These are phyloP conservation scores for Hirudinaria manillensis DNA, from an alignment of 2,888 invertebrate species.

Conservation along the genomic window DNA sequence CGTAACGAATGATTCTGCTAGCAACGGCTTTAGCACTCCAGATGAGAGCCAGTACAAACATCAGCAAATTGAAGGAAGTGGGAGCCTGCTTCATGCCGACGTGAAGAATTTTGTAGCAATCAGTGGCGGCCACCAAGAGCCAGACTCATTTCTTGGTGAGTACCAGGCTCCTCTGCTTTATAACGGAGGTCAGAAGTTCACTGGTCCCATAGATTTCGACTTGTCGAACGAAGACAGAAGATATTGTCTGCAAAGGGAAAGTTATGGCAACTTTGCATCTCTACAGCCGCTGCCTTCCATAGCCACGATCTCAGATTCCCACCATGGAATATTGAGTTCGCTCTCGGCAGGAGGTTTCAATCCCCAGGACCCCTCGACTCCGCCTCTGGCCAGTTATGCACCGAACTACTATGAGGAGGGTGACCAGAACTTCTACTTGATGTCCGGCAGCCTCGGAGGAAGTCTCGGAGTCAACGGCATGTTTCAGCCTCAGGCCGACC, in stretches of 20 bases:
- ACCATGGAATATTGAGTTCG: slow-evolving; percentile 17
- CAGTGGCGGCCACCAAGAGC: slow-evolving; percentile 3
- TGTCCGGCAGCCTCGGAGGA: slow-evolving; percentile 1
- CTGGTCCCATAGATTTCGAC: slow-evolving; percentile 24
- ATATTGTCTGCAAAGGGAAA: slow-evolving; percentile 22
- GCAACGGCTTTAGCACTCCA: slow-evolving; percentile 4
- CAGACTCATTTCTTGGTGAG: slow-evolving; percentile 16
- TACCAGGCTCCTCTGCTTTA: slow-evolving; percentile 23
- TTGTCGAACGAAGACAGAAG: slow-evolving; percentile 22
- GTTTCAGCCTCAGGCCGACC: slow-evolving; percentile 18
- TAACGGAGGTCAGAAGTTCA: slow-evolving; percentile 28
- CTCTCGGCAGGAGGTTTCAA: slow-evolving; percentile 20
- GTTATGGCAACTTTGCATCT: slow-evolving; percentile 26
- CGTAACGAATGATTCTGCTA: slow-evolving; percentile 1
- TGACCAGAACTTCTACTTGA: slow-evolving; percentile 22
- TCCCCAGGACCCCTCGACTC: slow-evolving; percentile 24
- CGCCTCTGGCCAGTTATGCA: slow-evolving; percentile 28
- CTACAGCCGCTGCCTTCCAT: slow-evolving; percentile 30
- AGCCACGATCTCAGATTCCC: slow-evolving; percentile 28
- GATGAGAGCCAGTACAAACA: slow-evolving; percentile 9
- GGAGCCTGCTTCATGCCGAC: neutral
- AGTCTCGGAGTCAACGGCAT: neutral
- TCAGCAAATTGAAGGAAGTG: slow-evolving; percentile 16
- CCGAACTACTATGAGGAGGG: slow-evolving; percentile 28
- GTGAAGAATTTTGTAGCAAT: slow-evolving; percentile 25